Evolutionary conservation across 2,113 vertebrate species (phyloP), one percentile per base, ranked within the genome.

Genomic region (Nematolebias whitei): DNA sequence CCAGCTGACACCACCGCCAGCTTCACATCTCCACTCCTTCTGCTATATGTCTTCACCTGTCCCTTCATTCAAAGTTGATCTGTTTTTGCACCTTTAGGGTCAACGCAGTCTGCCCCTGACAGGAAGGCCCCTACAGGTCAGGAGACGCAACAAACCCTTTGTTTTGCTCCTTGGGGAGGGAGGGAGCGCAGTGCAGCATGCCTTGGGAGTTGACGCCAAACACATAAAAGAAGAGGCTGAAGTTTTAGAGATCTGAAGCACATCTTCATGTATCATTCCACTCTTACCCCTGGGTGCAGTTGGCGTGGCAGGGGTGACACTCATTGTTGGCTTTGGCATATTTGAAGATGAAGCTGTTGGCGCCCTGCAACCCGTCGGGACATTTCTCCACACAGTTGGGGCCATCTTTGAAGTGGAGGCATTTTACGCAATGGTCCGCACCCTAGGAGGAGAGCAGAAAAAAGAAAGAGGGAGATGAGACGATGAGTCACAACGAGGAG

Each of bases 311-410:
- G 0, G 96, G 97, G 12, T 95, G 96, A 68, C 98, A 99, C 80
- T 98, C 97, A 22, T 92, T 95, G 77, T 98, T 96, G 82, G 94
- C 95, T 79, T 99, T 95, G 0, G 96, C 95, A 0, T 96, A 99
- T 84, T 99, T 99, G 91, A 98, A 99, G 85, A 99, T 98, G 86
- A 99, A 98, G 81, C 98, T 96, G 89, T 93, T 95, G 60, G 96
- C 93, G 0, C 96, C 96, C 78, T 98, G 96, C 44, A 98, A 84
- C 22, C 98, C 97, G 20, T 98, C 96, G 1, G 97, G 97, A 63
- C 97, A 99, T 70, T 98, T 98, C 71, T 98, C 96, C 83, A 99
- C 98, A 54, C 98, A 99, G 18, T 98, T 98, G 10, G 97, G 97
- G 7, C 98, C 97, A 40, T 99, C 98, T 88, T 99, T 99, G 90